A percentile compares a stretch with the other conserved stretches of the same genome.
These are phyloP conservation scores for Wiebesia pumilae DNA, from an alignment of 1,140 invertebrate genomes.

Conservation along the genomic window DNA sequence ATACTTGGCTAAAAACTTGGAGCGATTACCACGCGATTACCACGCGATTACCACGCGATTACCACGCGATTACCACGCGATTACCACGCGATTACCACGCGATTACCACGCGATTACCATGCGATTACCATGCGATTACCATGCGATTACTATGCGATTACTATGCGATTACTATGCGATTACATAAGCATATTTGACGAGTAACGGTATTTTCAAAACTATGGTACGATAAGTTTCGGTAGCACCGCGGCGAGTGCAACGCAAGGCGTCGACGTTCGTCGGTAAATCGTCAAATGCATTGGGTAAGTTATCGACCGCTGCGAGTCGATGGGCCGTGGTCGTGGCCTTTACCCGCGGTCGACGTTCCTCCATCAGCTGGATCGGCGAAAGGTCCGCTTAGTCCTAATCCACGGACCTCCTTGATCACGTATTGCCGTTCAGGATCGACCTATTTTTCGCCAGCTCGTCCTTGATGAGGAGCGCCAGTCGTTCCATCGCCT, in stretches of 20 bases:
- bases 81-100: no score
- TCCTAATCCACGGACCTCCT: background rate
- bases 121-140: no score
- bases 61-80: no score
- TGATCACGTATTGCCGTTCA: conserved; percentile 61
- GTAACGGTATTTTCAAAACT: background rate
- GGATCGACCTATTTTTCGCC: conserved; percentile 54
- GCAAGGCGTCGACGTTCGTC: background rate
- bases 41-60: no score
- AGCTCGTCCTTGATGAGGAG: conserved; percentile 65
- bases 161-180: no score
- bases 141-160: no score
- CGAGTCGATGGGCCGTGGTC: no score
- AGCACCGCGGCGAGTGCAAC: no score
- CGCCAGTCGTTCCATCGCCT: conserved; percentile 68
- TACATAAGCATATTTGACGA: background rate
- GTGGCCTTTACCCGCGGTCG: conserved; percentile 16
- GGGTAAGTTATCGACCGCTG: conserved; percentile 41
- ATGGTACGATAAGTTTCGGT: background rate
- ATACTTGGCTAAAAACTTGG: background rate
- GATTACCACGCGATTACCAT: no score
- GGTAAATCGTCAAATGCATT: conserved; percentile 20
- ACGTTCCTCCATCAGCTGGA: conserved; percentile 2
- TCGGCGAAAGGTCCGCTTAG: conserved; percentile 15
- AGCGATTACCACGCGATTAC: no score